A percentile compares a stretch with the other conserved stretches of the same genome.
phyloP scores from a whole-genome alignment of 2,797 vertebrate species.

The Lacerta viridis region DNA sequence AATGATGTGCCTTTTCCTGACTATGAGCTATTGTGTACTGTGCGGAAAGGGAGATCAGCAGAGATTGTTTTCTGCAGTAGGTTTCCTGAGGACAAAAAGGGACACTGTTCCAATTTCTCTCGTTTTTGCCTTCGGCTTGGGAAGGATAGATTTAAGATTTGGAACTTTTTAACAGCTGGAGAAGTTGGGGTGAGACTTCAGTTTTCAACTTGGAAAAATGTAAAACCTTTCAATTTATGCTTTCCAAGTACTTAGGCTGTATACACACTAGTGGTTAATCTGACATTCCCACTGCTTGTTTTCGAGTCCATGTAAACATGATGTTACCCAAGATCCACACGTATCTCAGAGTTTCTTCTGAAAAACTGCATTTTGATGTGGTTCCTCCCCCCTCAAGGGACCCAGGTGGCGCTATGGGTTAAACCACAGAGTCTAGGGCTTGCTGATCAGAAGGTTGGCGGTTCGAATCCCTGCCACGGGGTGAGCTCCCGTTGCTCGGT shows the following conservation, averaged over 20 bases:
- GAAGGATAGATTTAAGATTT: background rate
- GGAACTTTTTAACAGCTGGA: slow-evolving; percentile 3
- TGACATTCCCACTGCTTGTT: too few relatives aligned
- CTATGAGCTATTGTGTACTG: slow-evolving; percentile 38
- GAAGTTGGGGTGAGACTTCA: background rate
- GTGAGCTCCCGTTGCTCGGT: too few relatives aligned
- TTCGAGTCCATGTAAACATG: too few relatives aligned
- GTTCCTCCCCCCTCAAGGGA: too few relatives aligned
- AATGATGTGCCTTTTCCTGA: slow-evolving; percentile 50
- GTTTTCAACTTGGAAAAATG: background rate
- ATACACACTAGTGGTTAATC: too few relatives aligned
- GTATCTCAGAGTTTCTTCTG: too few relatives aligned
- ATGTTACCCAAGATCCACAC: too few relatives aligned
- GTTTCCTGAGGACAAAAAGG: slow-evolving; percentile 21
- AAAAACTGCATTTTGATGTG: too few relatives aligned
- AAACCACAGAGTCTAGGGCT: too few relatives aligned
- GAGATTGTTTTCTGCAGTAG: slow-evolving; percentile 45
- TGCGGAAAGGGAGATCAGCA: slow-evolving; percentile 36
- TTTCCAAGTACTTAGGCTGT: background rate
- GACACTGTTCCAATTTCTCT: background rate
- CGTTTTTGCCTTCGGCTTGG: background rate
- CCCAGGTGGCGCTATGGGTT: too few relatives aligned
- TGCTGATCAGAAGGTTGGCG: too few relatives aligned
- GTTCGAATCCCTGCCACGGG: too few relatives aligned
- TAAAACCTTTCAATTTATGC: background rate